phyloP scores from a whole-genome alignment of 2,113 vertebrate genomes.

The Chinchilla lanigera region DNA sequence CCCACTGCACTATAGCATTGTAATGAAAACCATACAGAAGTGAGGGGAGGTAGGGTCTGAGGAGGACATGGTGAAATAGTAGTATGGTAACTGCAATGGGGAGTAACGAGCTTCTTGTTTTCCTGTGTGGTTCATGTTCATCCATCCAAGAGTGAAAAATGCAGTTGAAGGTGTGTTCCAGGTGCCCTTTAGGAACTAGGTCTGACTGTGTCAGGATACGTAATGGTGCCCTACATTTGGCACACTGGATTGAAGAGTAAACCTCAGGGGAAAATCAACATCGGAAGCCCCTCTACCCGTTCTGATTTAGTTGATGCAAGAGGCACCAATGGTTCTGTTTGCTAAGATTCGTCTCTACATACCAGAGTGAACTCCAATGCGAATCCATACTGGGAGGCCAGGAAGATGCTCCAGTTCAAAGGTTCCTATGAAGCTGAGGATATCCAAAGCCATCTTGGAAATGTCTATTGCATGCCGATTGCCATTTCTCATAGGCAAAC shows the following conservation, averaged over 20 bases:
- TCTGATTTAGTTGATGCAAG: not conserved
- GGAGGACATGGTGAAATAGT: not conserved
- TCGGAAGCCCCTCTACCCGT: slow-evolving; percentile 23
- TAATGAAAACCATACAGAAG: not conserved
- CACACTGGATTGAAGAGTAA: not conserved
- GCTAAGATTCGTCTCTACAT: slow-evolving; percentile 37
- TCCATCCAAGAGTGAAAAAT: not conserved
- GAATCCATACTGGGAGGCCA: slow-evolving; percentile 97
- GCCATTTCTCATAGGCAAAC: slow-evolving; percentile 95
- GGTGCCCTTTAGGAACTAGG: not conserved
- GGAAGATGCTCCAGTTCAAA: slow-evolving; percentile 96
- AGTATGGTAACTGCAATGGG: not conserved
- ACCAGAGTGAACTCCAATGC: slow-evolving; percentile 99
- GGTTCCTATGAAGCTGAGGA: slow-evolving; percentile 96
- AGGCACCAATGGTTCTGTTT: too few species aligned
- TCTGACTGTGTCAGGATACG: not conserved
- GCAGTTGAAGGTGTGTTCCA: not conserved
- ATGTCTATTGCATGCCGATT: slow-evolving; percentile 96
- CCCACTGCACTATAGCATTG: not conserved
- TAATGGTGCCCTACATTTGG: not conserved
- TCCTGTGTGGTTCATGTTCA: not conserved
- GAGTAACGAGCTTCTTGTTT: not conserved
- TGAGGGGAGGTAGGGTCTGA: not conserved
- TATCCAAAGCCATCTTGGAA: slow-evolving; percentile 97
- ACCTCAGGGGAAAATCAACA: not conserved